Evolutionary conservation across 2,113 vertebrate species (phyloP).

Genomic region (Nycticorax nycticorax): DNA sequence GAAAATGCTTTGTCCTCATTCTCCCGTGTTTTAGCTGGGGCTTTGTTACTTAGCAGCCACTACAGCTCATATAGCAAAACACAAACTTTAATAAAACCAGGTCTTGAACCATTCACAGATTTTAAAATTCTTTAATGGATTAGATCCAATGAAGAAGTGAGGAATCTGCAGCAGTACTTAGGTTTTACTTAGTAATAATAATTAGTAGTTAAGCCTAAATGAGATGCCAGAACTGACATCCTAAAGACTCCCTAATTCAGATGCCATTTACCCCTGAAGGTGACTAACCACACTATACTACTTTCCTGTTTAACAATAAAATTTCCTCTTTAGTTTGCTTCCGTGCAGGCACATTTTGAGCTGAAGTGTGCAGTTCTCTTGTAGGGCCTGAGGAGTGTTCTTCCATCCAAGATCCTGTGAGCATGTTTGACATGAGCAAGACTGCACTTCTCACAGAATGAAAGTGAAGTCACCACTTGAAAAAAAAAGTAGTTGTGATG

Average conservation of each 20-base stretch:
- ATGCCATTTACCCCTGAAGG: neutral
- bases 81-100: neutral
- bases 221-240: neutral
- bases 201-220: neutral
- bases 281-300: neutral
- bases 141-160: neutral
- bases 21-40: neutral
- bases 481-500: neutral
- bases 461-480: neutral
- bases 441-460: neutral
- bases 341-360: neutral
- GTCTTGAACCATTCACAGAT: neutral
- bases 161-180: neutral
- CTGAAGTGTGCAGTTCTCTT: neutral
- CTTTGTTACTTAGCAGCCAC: neutral
- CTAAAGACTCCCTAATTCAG: neutral
- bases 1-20: neutral
- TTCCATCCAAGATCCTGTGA: neutral
- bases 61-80: neutral
- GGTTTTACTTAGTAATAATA: neutral
- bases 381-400: neutral
- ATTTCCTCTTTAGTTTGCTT: neutral
- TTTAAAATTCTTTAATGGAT: neutral
- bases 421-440: neutral
- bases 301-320: neutral